phyloP scores from a whole-genome alignment of 2,797 vertebrate genomes.

The Gymnoscopelus braueri region DNA sequence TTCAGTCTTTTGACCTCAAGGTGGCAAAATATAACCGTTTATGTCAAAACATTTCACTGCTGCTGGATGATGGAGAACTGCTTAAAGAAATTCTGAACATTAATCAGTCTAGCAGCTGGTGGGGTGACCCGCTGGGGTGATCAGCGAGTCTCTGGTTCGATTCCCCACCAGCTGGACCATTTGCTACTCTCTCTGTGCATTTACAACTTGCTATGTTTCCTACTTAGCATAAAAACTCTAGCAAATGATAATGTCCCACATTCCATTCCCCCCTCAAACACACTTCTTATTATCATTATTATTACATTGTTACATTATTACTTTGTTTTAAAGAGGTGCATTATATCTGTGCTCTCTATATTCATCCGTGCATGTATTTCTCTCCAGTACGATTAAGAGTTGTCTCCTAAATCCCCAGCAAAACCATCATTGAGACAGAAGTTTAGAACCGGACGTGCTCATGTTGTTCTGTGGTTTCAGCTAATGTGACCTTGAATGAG shows the following conservation, averaged over 20 bases:
- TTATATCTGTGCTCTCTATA: slow-evolving; percentile 12
- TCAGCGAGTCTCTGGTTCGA: too few relatives aligned
- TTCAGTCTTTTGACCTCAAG: slow-evolving; percentile 46
- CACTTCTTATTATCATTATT: too few relatives aligned
- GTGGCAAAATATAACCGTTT: slow-evolving; percentile 38
- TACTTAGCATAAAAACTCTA: too few relatives aligned
- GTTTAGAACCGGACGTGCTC: slow-evolving; percentile 41
- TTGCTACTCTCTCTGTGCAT: too few relatives aligned
- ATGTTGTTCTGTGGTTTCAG: slow-evolving; percentile 53
- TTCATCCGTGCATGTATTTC: slow-evolving; percentile 9
- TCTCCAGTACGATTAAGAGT: slow-evolving; percentile 14
- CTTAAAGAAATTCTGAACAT: too few relatives aligned
- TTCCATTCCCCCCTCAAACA: neutral
- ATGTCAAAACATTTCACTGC: slow-evolving; percentile 34
- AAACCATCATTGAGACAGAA: slow-evolving; percentile 12
- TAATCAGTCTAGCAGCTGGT: too few relatives aligned
- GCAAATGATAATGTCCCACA: neutral
- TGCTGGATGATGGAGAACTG: slow-evolving; percentile 42
- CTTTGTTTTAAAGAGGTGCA: neutral
- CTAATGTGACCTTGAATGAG: slow-evolving; percentile 62
- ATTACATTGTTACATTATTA: neutral
- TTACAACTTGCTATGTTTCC: too few relatives aligned
- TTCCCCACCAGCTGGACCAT: too few relatives aligned
- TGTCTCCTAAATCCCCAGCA: slow-evolving; percentile 29
- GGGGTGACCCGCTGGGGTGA: too few relatives aligned